Evolutionary conservation across 2,888 invertebrate species (phyloP).

Genomic region (Caenorhabditis afra): DNA sequence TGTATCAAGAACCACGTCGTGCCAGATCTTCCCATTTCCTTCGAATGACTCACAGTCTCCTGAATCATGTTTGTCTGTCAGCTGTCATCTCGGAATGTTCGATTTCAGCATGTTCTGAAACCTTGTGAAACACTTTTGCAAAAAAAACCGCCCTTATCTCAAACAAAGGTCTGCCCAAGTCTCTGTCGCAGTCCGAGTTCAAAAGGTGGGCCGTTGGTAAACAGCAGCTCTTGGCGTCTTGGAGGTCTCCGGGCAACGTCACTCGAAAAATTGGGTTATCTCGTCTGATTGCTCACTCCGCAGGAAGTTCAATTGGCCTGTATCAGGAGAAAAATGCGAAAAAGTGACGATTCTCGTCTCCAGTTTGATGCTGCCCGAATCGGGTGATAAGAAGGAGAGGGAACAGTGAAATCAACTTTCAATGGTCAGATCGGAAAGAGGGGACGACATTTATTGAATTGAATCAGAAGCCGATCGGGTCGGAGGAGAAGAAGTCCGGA

Average conservation of each 20-base stretch:
- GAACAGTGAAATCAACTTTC: neutral
- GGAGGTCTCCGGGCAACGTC: neutral
- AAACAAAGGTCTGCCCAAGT: too few relatives aligned
- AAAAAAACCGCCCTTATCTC: too few relatives aligned
- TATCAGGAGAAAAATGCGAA: neutral
- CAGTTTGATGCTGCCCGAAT: conserved; percentile 1
- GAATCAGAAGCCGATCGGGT: conserved; percentile 51
- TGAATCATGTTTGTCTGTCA: too few relatives aligned
- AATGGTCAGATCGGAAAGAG: neutral
- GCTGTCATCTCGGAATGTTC: too few relatives aligned
- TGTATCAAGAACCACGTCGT: too few relatives aligned
- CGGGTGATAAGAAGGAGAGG: neutral
- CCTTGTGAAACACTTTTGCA: too few relatives aligned
- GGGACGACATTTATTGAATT: neutral
- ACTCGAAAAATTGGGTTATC: neutral
- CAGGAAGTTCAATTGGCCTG: neutral
- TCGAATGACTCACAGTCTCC: too few relatives aligned
- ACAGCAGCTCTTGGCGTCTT: neutral
- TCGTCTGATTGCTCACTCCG: neutral
- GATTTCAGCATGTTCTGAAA: too few relatives aligned
- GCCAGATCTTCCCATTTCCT: too few relatives aligned
- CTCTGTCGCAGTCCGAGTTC: too few relatives aligned
- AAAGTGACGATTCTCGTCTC: conserved; percentile 12
- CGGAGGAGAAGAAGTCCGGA: conserved; percentile 47
- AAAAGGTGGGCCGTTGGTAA: neutral